phyloP scores from a whole-genome alignment of 2,888 invertebrate species.

The Lepidocyrtoides sp. region DNA sequence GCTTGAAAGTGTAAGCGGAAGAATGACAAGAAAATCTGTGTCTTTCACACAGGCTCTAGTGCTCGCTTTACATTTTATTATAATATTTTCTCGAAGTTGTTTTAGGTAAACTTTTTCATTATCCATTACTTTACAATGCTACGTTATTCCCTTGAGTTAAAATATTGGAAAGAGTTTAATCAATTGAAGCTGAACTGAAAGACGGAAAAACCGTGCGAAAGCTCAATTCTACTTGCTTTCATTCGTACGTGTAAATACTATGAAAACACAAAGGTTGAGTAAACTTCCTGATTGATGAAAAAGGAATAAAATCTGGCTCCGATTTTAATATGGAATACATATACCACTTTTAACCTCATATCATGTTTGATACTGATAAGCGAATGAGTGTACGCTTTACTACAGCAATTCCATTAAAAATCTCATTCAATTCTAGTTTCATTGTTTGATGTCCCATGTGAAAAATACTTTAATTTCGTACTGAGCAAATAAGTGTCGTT shows the following conservation, averaged over 20 bases:
- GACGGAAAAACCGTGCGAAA: background rate
- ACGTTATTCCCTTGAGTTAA: background rate
- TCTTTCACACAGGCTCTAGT: too few relatives aligned
- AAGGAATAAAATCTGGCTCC: slow-evolving; percentile 15
- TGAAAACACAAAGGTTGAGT: too few relatives aligned
- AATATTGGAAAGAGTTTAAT: background rate
- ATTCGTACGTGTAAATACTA: too few relatives aligned
- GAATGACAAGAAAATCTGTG: too few relatives aligned
- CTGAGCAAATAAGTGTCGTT: background rate
- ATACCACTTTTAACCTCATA: background rate
- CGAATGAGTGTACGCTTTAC: too few relatives aligned
- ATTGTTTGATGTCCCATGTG: background rate
- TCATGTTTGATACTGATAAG: too few relatives aligned
- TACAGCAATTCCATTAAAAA: background rate
- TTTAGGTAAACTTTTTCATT: too few relatives aligned
- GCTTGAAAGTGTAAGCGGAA: too few relatives aligned
- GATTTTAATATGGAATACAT: background rate
- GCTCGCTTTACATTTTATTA: too few relatives aligned
- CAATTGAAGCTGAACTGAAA: background rate
- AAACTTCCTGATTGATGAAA: background rate
- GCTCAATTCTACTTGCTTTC: too few relatives aligned
- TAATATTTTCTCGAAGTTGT: too few relatives aligned
- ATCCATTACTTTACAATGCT: too few relatives aligned
- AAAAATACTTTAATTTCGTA: background rate
- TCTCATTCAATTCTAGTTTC: background rate